Conservation (phyloP, 2,888 invertebrate genomes). For the Dendrolimus pini region DNA sequence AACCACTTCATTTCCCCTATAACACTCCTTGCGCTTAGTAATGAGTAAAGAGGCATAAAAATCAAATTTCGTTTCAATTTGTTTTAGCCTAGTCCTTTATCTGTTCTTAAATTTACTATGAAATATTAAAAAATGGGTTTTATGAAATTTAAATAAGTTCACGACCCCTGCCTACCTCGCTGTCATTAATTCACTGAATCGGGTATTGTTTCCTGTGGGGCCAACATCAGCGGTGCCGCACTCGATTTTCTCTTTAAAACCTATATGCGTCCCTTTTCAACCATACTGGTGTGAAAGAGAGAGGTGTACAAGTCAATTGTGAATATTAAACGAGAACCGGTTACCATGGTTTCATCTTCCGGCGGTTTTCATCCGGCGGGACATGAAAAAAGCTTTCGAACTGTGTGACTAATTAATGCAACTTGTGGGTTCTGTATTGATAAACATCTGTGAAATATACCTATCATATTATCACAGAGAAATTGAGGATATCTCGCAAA, state of each 20-base stretch:
- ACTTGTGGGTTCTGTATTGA: background rate
- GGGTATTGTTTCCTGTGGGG: slow-evolving; percentile 71
- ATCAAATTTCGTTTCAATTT: too few species aligned
- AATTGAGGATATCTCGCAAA: too few species aligned
- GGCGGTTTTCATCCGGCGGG: slow-evolving; percentile 54
- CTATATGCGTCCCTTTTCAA: slow-evolving; percentile 26
- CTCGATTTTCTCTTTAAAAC: slow-evolving; percentile 61
- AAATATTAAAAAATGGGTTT: background rate
- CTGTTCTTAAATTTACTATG: too few species aligned
- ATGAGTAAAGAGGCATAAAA: too few species aligned
- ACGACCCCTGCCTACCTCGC: slow-evolving; percentile 41
- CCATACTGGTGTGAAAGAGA: slow-evolving; percentile 24
- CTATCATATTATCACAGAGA: too few species aligned
- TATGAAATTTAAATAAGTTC: slow-evolving; percentile 9
- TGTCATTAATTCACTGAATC: slow-evolving; percentile 69
- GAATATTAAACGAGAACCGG: slow-evolving; percentile 23
- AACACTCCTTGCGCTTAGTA: too few species aligned
- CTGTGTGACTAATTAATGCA: slow-evolving; percentile 15
- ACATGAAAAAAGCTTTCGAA: slow-evolving; percentile 50
- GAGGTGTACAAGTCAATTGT: slow-evolving; percentile 23
- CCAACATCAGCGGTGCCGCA: slow-evolving; percentile 54
- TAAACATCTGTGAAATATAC: too few species aligned
- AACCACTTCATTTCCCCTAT: too few species aligned
- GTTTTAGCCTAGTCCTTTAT: too few species aligned
- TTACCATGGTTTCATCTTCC: slow-evolving; percentile 37